These are phyloP conservation scores for Callaeas wilsoni DNA, from an alignment of 2,113 vertebrate genomes.

Conservation along the genomic window DNA sequence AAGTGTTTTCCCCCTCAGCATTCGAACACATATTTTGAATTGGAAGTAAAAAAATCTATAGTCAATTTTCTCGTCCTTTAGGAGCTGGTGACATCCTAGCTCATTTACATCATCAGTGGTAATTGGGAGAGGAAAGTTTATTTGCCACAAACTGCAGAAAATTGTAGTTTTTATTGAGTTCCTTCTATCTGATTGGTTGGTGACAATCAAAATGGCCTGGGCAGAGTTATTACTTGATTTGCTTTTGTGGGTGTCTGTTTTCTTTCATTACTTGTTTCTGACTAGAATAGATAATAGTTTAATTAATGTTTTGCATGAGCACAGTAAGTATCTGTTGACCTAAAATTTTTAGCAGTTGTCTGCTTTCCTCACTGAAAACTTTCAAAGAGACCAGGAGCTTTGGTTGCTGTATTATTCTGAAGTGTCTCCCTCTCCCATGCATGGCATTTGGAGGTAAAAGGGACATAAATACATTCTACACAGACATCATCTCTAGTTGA, in stretches of 20 bases:
- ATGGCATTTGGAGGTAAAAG: not conserved
- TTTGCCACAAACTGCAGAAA: conserved; percentile 28
- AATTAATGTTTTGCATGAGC: not conserved
- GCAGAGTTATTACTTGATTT: conserved; percentile 26
- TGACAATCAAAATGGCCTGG: not conserved
- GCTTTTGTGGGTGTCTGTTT: conserved; percentile 30
- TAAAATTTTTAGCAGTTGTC: not conserved
- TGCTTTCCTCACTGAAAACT: not conserved
- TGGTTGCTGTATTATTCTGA: not conserved
- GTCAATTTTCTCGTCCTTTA: not conserved
- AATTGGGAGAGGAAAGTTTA: not conserved
- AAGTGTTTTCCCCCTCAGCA: not conserved
- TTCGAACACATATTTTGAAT: not conserved
- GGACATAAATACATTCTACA: not conserved
- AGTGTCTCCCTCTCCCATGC: not conserved
- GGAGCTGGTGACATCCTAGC: conserved; percentile 2
- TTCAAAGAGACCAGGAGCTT: not conserved
- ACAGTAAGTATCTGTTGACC: not conserved
- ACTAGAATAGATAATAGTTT: conserved; percentile 2
- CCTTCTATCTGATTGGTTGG: not conserved
- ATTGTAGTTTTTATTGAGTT: conserved; percentile 25
- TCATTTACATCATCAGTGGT: conserved; percentile 26
- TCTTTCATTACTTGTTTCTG: conserved; percentile 20
- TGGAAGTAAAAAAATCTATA: conserved; percentile 14
- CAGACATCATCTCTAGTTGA: not conserved